These are phyloP conservation scores for Pterobdella sp. DNA, from an alignment of 2,888 invertebrate genomes.

Conservation along the genomic window DNA sequence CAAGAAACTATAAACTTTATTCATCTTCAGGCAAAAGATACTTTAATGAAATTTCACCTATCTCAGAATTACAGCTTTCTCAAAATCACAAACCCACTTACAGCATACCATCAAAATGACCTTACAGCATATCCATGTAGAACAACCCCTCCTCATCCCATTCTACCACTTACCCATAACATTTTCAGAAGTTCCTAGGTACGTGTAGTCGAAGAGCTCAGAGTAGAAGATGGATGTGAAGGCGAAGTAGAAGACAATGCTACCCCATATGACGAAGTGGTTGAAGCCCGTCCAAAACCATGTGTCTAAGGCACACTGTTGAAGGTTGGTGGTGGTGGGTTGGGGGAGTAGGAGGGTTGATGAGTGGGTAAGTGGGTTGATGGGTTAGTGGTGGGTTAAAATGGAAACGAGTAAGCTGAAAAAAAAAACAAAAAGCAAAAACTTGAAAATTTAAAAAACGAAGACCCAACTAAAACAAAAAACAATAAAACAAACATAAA, in stretches of 20 bases:
- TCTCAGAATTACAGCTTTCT: not conserved
- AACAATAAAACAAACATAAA: too few relatives aligned
- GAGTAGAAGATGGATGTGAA: constrained; percentile 86
- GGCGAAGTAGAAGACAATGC: constrained; percentile 85
- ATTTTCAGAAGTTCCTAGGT: constrained; percentile 50
- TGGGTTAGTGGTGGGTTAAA: not conserved
- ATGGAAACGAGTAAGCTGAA: too few relatives aligned
- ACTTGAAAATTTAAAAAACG: too few relatives aligned
- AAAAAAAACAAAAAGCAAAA: too few relatives aligned
- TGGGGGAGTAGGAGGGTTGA: not conserved
- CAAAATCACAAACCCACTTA: not conserved
- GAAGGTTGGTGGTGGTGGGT: not conserved
- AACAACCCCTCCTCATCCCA: not conserved
- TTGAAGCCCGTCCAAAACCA: constrained; percentile 96
- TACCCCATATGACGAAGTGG: constrained; percentile 94
- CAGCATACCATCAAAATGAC: not conserved
- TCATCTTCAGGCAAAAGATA: too few relatives aligned
- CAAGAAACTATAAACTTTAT: too few relatives aligned
- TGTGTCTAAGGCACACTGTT: constrained; percentile 89
- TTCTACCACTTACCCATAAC: constrained; percentile 53
- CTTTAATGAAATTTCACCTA: too few relatives aligned
- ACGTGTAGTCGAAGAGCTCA: constrained; percentile 58
- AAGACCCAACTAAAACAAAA: too few relatives aligned
- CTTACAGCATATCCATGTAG: too few relatives aligned
- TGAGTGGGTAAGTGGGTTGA: not conserved